A percentile compares a stretch with the other conserved stretches of the same genome.
Evolutionary conservation across 2,888 invertebrate species (phyloP).

Genomic region (Noctuana brunneofusca): DNA sequence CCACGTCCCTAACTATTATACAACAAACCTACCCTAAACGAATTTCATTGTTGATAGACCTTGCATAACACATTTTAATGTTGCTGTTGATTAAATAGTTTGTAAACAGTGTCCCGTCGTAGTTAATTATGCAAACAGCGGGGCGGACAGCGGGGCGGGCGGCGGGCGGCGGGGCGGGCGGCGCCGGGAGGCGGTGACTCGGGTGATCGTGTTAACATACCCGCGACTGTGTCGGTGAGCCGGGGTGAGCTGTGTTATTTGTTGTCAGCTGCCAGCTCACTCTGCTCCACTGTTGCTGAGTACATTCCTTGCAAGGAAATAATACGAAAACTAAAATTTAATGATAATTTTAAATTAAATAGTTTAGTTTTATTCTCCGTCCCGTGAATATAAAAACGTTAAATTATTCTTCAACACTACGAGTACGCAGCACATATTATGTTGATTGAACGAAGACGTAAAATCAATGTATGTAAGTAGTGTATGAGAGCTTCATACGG

Average conservation of each 20-base stretch:
- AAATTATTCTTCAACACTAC: too few species aligned
- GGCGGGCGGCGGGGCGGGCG: neutral
- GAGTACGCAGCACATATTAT: too few species aligned
- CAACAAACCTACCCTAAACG: neutral
- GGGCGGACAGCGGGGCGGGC: neutral
- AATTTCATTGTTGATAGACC: neutral
- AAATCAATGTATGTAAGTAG: too few species aligned
- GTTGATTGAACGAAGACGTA: too few species aligned
- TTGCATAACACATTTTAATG: constrained; percentile 1
- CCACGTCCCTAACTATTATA: too few species aligned
- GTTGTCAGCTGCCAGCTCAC: neutral
- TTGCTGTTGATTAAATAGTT: constrained; percentile 1
- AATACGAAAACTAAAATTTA: too few species aligned
- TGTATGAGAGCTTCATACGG: too few species aligned
- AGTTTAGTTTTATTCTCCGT: too few species aligned
- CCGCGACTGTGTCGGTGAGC: neutral
- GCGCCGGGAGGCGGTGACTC: neutral
- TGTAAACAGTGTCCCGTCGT: neutral
- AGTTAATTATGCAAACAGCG: constrained; percentile 23
- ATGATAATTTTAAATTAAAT: too few species aligned
- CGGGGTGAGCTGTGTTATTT: neutral
- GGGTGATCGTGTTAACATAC: constrained; percentile 14
- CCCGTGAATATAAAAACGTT: too few species aligned
- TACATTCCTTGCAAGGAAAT: too few species aligned
- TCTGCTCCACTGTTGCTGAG: neutral